Evolutionary conservation across 2,113 vertebrate species (phyloP).

Genomic region (Chascanopsetta lugubris): DNA sequence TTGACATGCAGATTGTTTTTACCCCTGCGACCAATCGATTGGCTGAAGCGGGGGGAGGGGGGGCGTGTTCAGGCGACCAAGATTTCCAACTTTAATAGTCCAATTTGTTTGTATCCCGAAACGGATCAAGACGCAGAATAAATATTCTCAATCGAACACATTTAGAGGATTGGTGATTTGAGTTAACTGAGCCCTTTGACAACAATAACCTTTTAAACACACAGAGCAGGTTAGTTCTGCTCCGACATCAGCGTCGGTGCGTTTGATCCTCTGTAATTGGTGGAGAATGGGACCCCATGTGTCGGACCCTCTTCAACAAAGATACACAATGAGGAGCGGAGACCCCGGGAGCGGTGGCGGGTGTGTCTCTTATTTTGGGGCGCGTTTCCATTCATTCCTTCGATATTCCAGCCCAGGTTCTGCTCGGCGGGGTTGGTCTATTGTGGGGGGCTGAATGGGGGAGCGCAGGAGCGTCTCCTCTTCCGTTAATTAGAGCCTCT

Average conservation of each 20-base stretch:
- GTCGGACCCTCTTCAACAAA: constrained; percentile 51
- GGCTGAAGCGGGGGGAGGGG: too few relatives aligned
- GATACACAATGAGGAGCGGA: constrained; percentile 58
- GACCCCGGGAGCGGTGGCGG: constrained; percentile 58
- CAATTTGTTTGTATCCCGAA: background rate
- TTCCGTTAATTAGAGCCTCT: constrained; percentile 88
- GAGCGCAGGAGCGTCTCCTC: constrained; percentile 77
- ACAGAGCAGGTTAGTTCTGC: background rate
- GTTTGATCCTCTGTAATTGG: constrained; percentile 69
- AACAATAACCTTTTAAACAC: background rate
- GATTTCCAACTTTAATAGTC: background rate
- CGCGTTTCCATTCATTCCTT: constrained; percentile 78
- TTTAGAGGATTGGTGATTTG: background rate
- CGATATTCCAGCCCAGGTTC: constrained; percentile 82
- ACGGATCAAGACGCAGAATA: background rate
- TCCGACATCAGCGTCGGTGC: constrained; percentile 31
- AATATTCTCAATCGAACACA: background rate
- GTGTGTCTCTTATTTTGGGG: constrained; percentile 75
- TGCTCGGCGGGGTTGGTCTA: constrained; percentile 82
- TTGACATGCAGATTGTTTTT: background rate
- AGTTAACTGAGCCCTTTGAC: background rate
- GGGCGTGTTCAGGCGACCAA: too few relatives aligned
- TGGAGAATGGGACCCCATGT: constrained; percentile 63
- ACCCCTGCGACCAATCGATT: too few relatives aligned
- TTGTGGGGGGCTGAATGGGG: constrained; percentile 85